Conservation (phyloP, 2,797 vertebrate genomes). For the Tenualosa ilisha region DNA sequence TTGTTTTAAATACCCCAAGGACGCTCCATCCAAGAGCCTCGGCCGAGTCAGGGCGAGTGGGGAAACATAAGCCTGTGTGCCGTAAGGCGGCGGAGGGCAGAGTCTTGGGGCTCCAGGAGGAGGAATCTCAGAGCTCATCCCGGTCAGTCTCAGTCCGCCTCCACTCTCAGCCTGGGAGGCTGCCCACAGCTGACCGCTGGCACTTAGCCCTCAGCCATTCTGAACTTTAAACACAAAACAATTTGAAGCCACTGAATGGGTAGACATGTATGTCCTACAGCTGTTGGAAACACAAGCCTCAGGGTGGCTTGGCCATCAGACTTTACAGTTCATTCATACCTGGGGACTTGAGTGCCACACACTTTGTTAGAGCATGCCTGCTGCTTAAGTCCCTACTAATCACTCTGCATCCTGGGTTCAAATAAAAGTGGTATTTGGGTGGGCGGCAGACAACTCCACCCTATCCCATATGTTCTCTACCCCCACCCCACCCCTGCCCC, state of each 20-base stretch:
- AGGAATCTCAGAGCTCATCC: slow-evolving; percentile 44
- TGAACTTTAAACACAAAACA: background rate
- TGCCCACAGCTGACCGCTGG: background rate
- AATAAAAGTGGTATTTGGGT: slow-evolving; percentile 2
- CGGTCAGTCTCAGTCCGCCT: background rate
- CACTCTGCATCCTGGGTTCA: background rate
- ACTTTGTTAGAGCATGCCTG: background rate
- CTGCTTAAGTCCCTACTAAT: background rate
- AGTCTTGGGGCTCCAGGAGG: slow-evolving; percentile 32
- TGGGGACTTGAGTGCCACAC: background rate
- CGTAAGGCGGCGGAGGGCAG: slow-evolving; percentile 57
- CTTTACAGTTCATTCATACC: background rate
- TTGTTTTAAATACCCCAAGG: slow-evolving; percentile 78
- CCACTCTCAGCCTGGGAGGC: background rate
- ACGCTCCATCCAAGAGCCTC: slow-evolving; percentile 67
- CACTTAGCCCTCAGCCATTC: background rate
- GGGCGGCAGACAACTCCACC: background rate
- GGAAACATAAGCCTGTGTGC: slow-evolving; percentile 42
- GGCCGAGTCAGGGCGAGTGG: slow-evolving; percentile 58
- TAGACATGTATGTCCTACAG: background rate
- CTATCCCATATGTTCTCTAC: background rate
- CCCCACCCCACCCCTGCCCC: background rate
- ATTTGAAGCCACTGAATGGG: slow-evolving; percentile 1
- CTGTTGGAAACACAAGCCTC: background rate
- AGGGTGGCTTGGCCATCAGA: background rate